Evolutionary conservation across 2,888 invertebrate species (phyloP).

Genomic region (Hetaerina titia): DNA sequence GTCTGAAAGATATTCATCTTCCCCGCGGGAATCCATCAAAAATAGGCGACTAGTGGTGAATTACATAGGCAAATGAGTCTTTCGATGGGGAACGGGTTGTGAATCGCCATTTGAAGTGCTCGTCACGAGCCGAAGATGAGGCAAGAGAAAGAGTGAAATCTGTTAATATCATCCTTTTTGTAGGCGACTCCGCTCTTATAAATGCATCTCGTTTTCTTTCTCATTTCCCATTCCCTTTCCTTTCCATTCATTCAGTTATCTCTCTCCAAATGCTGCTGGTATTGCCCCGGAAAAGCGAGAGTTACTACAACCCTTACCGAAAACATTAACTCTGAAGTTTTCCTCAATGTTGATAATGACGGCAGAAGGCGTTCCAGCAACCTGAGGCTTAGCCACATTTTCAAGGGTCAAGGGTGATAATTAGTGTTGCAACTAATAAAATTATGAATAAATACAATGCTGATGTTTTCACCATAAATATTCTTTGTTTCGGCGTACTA

Average conservation of each 20-base stretch:
- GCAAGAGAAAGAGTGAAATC: not conserved
- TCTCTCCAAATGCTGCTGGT: not conserved
- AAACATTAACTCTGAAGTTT: too few relatives aligned
- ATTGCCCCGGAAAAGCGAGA: not conserved
- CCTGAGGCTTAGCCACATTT: too few relatives aligned
- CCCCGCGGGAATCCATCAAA: conserved; percentile 11
- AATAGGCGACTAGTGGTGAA: not conserved
- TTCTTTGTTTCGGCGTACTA: too few relatives aligned
- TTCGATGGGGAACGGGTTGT: not conserved
- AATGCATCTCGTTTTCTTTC: not conserved
- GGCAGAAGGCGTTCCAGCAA: too few relatives aligned
- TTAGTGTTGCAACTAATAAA: too few relatives aligned
- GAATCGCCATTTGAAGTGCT: not conserved
- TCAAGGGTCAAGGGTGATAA: too few relatives aligned
- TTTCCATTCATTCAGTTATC: not conserved
- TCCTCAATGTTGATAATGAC: too few relatives aligned
- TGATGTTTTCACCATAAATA: too few relatives aligned
- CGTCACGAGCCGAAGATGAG: not conserved
- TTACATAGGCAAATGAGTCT: not conserved
- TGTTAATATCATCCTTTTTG: not conserved
- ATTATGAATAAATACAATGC: too few relatives aligned
- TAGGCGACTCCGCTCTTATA: not conserved
- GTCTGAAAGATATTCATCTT: not conserved
- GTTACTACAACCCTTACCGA: not conserved
- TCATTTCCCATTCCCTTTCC: not conserved